These are phyloP conservation scores for Melipona bicolor DNA, from an alignment of 2,888 invertebrate species.

Conservation along the genomic window DNA sequence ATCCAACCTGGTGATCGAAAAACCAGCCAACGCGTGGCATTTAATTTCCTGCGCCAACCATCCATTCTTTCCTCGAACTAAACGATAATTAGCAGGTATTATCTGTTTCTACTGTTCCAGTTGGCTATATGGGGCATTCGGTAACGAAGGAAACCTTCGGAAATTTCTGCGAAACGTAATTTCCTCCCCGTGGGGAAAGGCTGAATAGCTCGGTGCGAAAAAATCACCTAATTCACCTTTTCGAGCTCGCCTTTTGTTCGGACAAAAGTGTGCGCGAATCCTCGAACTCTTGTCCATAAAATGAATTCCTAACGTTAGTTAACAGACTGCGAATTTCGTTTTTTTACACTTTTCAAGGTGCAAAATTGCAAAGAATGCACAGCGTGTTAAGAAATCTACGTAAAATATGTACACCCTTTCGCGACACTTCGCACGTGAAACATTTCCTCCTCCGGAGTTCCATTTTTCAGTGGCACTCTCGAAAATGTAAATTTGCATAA, in stretches of 20 bases:
- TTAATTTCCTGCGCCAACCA: slow-evolving; percentile 1
- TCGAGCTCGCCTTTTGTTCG: slow-evolving; percentile 20
- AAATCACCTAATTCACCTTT: slow-evolving; percentile 27
- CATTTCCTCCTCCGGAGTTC: too few species aligned
- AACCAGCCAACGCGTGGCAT: background rate
- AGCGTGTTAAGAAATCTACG: too few species aligned
- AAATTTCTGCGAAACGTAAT: slow-evolving; percentile 11
- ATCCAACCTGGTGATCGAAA: background rate
- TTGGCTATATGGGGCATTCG: background rate
- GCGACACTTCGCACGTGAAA: too few species aligned
- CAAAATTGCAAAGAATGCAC: too few species aligned
- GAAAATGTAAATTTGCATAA: too few species aligned
- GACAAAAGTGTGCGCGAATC: slow-evolving; percentile 12
- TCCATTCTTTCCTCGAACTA: background rate
- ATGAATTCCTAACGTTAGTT: background rate
- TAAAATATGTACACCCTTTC: too few species aligned
- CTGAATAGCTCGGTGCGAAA: background rate
- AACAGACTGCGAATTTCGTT: too few species aligned
- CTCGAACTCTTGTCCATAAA: slow-evolving; percentile 25
- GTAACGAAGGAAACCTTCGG: background rate
- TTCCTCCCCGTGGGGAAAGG: background rate
- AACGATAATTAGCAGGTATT: background rate
- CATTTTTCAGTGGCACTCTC: too few species aligned
- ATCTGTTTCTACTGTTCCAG: background rate
- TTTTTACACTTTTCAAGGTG: background rate